phyloP scores from a whole-genome alignment of 2,888 invertebrate genomes.

The Liodrosophila aerea region DNA sequence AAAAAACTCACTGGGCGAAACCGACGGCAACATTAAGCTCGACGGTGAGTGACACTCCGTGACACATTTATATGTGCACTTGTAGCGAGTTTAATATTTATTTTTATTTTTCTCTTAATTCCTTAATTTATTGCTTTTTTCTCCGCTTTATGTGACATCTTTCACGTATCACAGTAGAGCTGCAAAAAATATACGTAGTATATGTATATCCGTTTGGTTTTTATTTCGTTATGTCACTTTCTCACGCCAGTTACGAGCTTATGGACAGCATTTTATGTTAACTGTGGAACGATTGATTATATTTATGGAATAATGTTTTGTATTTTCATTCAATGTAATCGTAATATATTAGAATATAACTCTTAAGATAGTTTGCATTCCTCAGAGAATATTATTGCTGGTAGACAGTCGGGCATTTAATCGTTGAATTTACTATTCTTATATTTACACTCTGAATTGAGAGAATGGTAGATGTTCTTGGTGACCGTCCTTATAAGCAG shows the following conservation, averaged over 20 bases:
- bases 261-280: neutral
- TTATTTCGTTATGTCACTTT: neutral
- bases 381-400: too few species aligned
- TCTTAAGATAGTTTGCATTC: too few species aligned
- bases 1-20: constrained; percentile 94
- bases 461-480: too few species aligned
- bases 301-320: too few species aligned
- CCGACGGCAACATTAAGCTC: constrained; percentile 93
- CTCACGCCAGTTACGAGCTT: neutral
- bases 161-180: neutral
- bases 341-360: too few species aligned
- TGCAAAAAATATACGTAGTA: constrained; percentile 1
- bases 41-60: constrained; percentile 86
- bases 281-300: neutral
- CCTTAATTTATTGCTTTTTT: constrained; percentile 39
- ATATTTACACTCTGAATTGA: too few species aligned
- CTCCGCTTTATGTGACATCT: constrained; percentile 16
- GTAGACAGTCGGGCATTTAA: too few species aligned
- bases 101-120: constrained; percentile 9
- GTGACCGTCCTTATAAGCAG: too few species aligned
- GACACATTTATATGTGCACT: constrained; percentile 2
- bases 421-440: too few species aligned
- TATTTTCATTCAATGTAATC: too few species aligned
- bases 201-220: neutral
- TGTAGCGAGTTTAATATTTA: neutral